Evolutionary conservation across 2,888 invertebrate genomes (phyloP), one percentile per base, ranked within the genome.

Genomic region (Beris chalybata): DNA sequence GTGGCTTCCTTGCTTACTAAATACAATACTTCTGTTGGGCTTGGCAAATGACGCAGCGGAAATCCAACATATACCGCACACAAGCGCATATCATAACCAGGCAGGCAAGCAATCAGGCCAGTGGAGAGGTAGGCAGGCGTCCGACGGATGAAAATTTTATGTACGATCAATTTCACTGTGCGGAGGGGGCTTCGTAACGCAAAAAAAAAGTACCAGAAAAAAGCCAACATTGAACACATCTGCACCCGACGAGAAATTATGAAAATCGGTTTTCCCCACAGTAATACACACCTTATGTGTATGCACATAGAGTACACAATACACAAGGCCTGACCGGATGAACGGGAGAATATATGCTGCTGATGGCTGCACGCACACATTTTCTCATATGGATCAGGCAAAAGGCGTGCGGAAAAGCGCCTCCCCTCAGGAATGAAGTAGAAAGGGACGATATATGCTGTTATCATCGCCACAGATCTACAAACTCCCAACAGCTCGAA

Each of bases 21-120:
- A 32, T 54, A 47, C 50, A 54, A 64, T 58, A 45, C 47, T 63
- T 31, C 15, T 48, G 30, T 55, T 67, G 67, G 67, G 70, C 66
- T 67, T 66, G 67, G 64, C 70, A 66, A 70, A 68, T 70, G 70
- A 70, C 70, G 70, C 70, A 70, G 70, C 70, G 70, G 67, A 70
- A 70, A 70, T 67, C 58, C 65, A 59, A 67, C 47, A 55, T 47
- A 59, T 44, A 59, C 29, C 45, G n/a, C 30, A 58, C 52, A 67
- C 64, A 67, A 45, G 38, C 54, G 13, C 58, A 31, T 22, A 54
- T 43, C 43, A 15, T 38, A 38, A 9, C 9, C 9, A 38, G 38
- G 38, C 38, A 38, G 9, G 38, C 38, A 5, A 38, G 9, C 38
- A 4, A 31, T 29, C n/a, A n/a, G 13, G 32, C 30, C 15, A 56